Conservation (phyloP, 1,140 invertebrate species). For the Pectinophora gossypiella region DNA sequence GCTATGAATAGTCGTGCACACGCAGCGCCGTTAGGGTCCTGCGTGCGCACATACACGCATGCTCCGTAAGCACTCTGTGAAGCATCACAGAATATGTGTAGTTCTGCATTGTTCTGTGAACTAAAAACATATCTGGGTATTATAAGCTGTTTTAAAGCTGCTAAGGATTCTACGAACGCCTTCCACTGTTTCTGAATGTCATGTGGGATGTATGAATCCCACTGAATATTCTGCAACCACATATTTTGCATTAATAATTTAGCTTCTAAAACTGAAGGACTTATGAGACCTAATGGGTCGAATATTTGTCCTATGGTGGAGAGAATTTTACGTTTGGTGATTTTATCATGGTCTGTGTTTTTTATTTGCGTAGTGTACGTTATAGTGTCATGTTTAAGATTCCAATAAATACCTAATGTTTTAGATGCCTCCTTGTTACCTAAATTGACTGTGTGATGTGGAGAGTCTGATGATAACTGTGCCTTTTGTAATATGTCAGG, state of each 20-base stretch:
- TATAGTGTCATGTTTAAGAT: constrained; percentile 1
- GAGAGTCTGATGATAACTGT: background rate
- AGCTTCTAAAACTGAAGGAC: constrained; percentile 29
- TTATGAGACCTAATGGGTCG: constrained; percentile 35
- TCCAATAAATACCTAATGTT: background rate
- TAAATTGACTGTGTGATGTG: background rate
- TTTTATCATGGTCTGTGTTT: constrained; percentile 15
- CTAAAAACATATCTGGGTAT: background rate
- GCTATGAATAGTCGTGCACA: constrained; percentile 29
- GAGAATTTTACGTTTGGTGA: constrained; percentile 34
- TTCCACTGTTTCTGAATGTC: background rate
- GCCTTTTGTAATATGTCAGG: background rate
- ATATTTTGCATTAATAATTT: constrained; percentile 47
- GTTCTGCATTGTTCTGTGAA: constrained; percentile 10
- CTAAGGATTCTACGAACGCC: background rate
- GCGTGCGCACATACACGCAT: constrained; percentile 25
- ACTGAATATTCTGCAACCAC: constrained; percentile 28
- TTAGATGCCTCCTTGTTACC: background rate
- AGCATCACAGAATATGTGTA: constrained; percentile 37
- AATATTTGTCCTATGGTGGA: constrained; percentile 28
- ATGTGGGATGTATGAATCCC: constrained; percentile 31
- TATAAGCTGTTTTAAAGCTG: background rate
- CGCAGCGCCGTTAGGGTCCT: constrained; percentile 9
- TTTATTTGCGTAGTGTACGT: constrained; percentile 14
- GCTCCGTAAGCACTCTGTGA: constrained; percentile 28